Evolutionary conservation across 2,888 invertebrate genomes (phyloP), one percentile per base, ranked within the genome.

Genomic region (Stegophylla sp.): DNA sequence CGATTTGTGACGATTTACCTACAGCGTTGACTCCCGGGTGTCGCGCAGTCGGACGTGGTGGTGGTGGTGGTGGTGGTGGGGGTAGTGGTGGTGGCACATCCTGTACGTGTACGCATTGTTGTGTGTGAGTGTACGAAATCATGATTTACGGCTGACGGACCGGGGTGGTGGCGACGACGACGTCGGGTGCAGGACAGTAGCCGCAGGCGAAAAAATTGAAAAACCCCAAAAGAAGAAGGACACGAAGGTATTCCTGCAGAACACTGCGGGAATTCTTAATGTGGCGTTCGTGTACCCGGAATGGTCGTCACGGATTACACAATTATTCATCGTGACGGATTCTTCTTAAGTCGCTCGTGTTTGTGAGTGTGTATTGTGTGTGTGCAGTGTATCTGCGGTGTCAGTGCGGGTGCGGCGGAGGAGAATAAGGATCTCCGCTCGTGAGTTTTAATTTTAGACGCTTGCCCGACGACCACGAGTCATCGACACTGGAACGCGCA

Each of bases 261-360:
- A 79, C 79, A n/a, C 79, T 41, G 79, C 79, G 79, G 79, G 79
- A 79, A 79, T 79, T 51, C 79, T 61, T 71, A 61, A 59, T 48
- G 69, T 7, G 34, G n/a, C 69, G 77, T 69, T 56, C 67, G 56
- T 45, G 69, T 69, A 69, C 41, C 69, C 41, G 63, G 71, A 69
- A 71, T 28, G 79, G 79, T 71, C 79, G 79, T 71, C 79, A 71
- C 79, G 79, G 71, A 79, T 79, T 79, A 79, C 67, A 45, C 59
- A 69, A 67, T 77, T 67, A 69, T 77, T 77, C 67, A 76, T 66
- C 76, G 76, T 64, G 76, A 76, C 66, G 66, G 66, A 69, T 56
- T 28, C 59, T 45, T 48, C 28, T 28, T 7, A 26, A 5, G n/a
- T 51, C 51, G 9, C 9, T n/a, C n/a, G 56, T 12, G 23, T 56